Evolutionary conservation across 1,140 invertebrate genomes (phyloP).

Genomic region (Formica exsecta): DNA sequence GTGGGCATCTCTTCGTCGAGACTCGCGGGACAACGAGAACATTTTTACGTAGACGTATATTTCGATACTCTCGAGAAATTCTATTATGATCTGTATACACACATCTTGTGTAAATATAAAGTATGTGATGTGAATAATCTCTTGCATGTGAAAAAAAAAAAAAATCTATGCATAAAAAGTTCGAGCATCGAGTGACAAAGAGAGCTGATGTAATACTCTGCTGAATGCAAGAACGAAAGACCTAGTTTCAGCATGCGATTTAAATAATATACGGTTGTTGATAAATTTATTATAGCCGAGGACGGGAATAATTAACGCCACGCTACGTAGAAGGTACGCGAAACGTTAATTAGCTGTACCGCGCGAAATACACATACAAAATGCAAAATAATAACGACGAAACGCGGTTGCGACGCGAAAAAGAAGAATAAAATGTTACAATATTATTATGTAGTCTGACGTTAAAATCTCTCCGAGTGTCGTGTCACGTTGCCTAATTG

Average conservation of each 20-base stretch:
- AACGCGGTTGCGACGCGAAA: slow-evolving; percentile 27
- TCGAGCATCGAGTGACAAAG: neutral
- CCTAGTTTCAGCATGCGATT: slow-evolving; percentile 36
- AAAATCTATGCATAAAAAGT: slow-evolving; percentile 7
- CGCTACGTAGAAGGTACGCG: slow-evolving; percentile 4
- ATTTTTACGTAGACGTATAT: neutral
- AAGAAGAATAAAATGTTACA: slow-evolving; percentile 29
- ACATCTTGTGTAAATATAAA: neutral
- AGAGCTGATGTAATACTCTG: neutral
- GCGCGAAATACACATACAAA: slow-evolving; percentile 30
- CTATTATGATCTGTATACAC: neutral
- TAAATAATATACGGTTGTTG: slow-evolving; percentile 50
- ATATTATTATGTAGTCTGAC: slow-evolving; percentile 21
- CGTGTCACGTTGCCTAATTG: slow-evolving; percentile 1
- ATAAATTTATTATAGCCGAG: slow-evolving; percentile 53
- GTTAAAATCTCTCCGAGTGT: slow-evolving; percentile 20
- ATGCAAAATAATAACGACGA: slow-evolving; percentile 53
- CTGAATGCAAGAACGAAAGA: neutral
- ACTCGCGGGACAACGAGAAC: neutral
- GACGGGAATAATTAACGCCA: slow-evolving; percentile 47
- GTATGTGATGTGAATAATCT: neutral
- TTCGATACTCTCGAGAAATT: neutral
- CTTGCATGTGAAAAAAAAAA: neutral
- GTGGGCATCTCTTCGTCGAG: neutral
- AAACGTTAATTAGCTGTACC: slow-evolving; percentile 55